A percentile compares a stretch with the other conserved stretches of the same genome.
phyloP scores from a whole-genome alignment of 2,888 invertebrate genomes.

The Punctoribates punctum region DNA sequence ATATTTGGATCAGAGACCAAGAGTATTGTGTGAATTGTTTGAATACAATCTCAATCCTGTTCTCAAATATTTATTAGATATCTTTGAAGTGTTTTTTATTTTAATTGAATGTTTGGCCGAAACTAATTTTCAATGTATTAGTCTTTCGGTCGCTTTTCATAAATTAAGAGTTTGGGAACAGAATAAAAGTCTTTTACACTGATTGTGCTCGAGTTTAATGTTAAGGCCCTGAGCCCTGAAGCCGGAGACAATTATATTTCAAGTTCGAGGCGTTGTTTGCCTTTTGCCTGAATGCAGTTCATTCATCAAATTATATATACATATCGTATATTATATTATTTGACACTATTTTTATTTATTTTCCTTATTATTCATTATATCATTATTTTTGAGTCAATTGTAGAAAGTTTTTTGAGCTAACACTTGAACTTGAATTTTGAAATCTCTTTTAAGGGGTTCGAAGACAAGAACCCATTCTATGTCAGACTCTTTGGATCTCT shows the following conservation, averaged over 20 bases:
- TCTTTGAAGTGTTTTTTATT: too few species aligned
- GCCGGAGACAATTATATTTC: background rate
- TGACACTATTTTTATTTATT: background rate
- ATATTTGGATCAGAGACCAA: too few species aligned
- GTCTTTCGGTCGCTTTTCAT: too few species aligned
- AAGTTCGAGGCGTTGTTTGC: conserved; percentile 8
- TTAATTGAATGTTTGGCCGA: too few species aligned
- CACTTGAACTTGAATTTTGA: background rate
- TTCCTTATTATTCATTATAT: background rate
- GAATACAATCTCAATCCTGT: too few species aligned
- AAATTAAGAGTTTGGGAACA: too few species aligned
- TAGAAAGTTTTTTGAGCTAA: background rate
- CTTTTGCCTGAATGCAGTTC: background rate
- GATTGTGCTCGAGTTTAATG: too few species aligned
- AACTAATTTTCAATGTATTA: too few species aligned
- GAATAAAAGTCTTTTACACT: too few species aligned
- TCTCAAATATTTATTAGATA: too few species aligned
- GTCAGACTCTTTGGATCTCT: too few species aligned
- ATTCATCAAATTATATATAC: background rate
- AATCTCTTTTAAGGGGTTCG: background rate
- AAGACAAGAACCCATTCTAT: background rate
- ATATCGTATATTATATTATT: background rate
- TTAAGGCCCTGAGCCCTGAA: background rate
- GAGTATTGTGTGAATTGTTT: too few species aligned
- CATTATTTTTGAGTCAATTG: background rate